Evolutionary conservation across 2,888 invertebrate species (phyloP).

Genomic region (Hemistola chrysoprasaria): DNA sequence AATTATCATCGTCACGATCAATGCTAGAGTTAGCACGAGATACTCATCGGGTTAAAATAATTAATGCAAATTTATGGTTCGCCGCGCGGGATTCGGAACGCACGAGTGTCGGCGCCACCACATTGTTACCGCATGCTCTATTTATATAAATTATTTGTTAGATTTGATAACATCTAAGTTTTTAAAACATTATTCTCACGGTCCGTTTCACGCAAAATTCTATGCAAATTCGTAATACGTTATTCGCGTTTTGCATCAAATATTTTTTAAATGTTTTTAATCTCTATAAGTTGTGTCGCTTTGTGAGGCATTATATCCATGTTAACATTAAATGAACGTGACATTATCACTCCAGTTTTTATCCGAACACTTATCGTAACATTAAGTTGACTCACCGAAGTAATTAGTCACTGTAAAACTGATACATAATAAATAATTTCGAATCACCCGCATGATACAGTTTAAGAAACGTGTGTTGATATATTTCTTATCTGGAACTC

Average conservation of each 20-base stretch:
- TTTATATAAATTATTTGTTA: conserved; percentile 9
- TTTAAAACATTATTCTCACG: conserved; percentile 3
- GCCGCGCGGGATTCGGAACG: conserved; percentile 36
- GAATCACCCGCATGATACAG: conserved; percentile 26
- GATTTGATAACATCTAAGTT: conserved; percentile 1
- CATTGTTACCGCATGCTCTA: conserved; percentile 23
- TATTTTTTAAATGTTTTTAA: background rate
- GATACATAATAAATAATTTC: conserved; percentile 61
- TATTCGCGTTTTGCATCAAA: background rate
- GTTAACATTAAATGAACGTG: conserved; percentile 24
- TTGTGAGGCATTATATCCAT: conserved; percentile 16
- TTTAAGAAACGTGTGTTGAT: conserved; percentile 28
- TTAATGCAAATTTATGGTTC: conserved; percentile 58
- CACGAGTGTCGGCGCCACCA: conserved; percentile 26
- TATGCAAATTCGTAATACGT: background rate
- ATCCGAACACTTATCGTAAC: conserved; percentile 37
- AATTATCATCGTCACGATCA: conserved; percentile 52
- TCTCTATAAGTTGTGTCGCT: too few species aligned
- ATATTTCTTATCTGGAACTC: conserved; percentile 13
- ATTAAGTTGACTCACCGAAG: conserved; percentile 45
- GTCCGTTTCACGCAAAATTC: conserved; percentile 13
- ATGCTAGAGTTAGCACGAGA: conserved; percentile 52
- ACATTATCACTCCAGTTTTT: conserved; percentile 24
- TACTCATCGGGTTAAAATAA: conserved; percentile 56
- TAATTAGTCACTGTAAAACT: conserved; percentile 58